Percentiles rank a stretch among this genome's conserved stretches.
Conservation (phyloP, 2,113 vertebrate genomes). For the Rhea americana region DNA sequence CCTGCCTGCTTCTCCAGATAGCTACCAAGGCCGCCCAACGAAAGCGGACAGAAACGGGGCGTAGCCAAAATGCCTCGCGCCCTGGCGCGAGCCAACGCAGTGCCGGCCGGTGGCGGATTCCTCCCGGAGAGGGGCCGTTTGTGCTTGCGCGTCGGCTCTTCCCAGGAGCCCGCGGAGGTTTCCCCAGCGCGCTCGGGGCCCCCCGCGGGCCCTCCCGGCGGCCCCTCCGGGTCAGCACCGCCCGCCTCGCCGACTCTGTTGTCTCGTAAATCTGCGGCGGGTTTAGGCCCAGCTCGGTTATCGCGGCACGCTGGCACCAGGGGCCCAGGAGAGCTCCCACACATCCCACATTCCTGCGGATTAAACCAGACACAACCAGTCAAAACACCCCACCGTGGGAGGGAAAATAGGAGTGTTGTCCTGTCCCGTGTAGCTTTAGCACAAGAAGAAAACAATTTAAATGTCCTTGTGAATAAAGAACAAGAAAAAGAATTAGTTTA, state of each 20-base stretch:
- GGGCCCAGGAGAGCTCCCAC: not conserved
- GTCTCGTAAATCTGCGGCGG: not conserved
- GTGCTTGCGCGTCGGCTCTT: not conserved
- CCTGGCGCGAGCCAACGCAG: not conserved
- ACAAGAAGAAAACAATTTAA: constrained; percentile 36
- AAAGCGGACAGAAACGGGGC: not conserved
- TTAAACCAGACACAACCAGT: not conserved
- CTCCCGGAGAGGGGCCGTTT: not conserved
- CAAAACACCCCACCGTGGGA: constrained; percentile 8
- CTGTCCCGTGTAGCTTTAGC: not conserved
- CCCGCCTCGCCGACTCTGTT: not conserved
- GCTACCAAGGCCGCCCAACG: not conserved
- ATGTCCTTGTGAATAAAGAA: constrained; percentile 23
- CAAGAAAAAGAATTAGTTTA: not conserved
- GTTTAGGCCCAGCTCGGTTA: not conserved
- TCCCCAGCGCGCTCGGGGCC: rapidly evolving
- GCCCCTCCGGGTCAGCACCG: not conserved
- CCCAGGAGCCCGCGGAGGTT: rapidly evolving
- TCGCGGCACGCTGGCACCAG: not conserved
- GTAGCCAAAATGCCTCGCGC: not conserved
- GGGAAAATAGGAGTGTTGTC: not conserved
- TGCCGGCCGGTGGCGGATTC: not conserved
- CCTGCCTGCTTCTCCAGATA: not conserved
- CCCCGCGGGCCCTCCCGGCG: not conserved
- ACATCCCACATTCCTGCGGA: not conserved